Evolutionary conservation across 2,888 invertebrate genomes (phyloP).

Genomic region (Agapostemon virescens): DNA sequence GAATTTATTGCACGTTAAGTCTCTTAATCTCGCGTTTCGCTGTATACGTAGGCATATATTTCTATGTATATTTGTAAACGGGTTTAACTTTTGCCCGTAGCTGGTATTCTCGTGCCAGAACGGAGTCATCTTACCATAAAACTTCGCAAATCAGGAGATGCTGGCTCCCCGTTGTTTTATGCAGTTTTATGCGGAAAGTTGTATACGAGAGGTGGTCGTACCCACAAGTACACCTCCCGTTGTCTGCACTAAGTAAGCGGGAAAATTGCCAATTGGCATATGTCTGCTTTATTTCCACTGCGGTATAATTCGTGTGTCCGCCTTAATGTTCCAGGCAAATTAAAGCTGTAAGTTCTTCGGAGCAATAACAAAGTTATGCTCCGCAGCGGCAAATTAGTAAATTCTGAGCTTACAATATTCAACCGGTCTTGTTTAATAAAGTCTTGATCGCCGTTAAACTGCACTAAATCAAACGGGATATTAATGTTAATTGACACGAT

Average conservation of each 20-base stretch:
- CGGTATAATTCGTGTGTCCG: conserved; percentile 36
- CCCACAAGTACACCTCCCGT: conserved; percentile 26
- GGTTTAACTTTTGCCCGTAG: conserved; percentile 36
- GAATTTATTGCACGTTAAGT: not conserved
- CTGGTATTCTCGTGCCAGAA: conserved; percentile 35
- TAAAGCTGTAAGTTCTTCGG: not conserved
- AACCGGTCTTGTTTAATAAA: not conserved
- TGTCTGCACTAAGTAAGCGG: conserved; percentile 32
- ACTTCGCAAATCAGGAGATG: conserved; percentile 55
- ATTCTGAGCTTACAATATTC: not conserved
- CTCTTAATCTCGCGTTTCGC: conserved; percentile 12
- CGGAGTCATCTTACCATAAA: conserved; percentile 50
- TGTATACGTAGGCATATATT: not conserved
- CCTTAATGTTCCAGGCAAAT: conserved; percentile 30
- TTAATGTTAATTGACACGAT: not conserved
- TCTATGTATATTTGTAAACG: conserved; percentile 31
- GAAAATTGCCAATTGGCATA: conserved; percentile 59
- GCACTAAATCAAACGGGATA: not conserved
- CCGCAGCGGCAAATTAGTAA: not conserved
- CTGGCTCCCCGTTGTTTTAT: conserved; percentile 44
- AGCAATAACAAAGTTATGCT: not conserved
- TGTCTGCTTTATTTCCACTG: conserved; percentile 44
- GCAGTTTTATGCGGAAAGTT: conserved; percentile 56
- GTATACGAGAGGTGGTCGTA: conserved; percentile 22
- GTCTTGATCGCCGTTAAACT: not conserved